Percentiles rank a stretch among this genome's conserved stretches.
These are phyloP conservation scores for Ditylenchus weischeri DNA, from an alignment of 2,888 invertebrate genomes.

Conservation along the genomic window DNA sequence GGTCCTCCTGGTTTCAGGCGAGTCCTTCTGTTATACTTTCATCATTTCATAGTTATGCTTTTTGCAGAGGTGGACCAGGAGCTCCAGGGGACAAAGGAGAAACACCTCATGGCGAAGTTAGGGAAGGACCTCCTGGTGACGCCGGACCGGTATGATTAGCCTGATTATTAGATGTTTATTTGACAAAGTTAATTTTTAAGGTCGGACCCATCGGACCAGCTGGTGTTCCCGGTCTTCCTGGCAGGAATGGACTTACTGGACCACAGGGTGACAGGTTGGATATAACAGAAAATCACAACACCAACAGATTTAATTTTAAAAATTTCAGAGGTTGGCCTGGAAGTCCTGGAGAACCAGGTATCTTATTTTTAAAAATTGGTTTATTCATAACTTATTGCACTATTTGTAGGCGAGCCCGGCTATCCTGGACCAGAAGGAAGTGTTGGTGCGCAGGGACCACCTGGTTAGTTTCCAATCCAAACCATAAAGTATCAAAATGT, in stretches of 20 bases:
- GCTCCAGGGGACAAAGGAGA: conserved; percentile 58
- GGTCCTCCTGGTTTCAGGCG: conserved; percentile 46
- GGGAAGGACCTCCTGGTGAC: conserved; percentile 56
- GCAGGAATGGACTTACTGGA: conserved; percentile 54
- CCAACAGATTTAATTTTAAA: conserved; percentile 6
- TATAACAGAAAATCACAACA: too few relatives aligned
- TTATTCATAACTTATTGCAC: background rate
- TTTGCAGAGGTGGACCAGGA: conserved; percentile 49
- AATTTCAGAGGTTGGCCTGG: conserved; percentile 53
- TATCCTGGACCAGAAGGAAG: conserved; percentile 55
- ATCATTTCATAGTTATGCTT: too few relatives aligned
- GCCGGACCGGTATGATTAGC: conserved; percentile 28
- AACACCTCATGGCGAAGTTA: conserved; percentile 52
- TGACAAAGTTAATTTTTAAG: conserved; percentile 1
- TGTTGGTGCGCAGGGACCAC: conserved; percentile 44
- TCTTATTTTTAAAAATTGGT: background rate
- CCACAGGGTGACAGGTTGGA: conserved; percentile 36
- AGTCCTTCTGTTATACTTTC: background rate
- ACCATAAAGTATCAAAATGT: conserved; percentile 7
- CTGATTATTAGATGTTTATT: conserved; percentile 5
- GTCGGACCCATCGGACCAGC: conserved; percentile 55
- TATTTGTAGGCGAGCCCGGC: conserved; percentile 46
- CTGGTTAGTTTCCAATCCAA: conserved; percentile 19
- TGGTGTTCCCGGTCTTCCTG: conserved; percentile 57
- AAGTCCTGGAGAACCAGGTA: conserved; percentile 43